Evolutionary conservation across 1,140 invertebrate species (phyloP).

Genomic region (Lordiphosa stackelbergi): DNA sequence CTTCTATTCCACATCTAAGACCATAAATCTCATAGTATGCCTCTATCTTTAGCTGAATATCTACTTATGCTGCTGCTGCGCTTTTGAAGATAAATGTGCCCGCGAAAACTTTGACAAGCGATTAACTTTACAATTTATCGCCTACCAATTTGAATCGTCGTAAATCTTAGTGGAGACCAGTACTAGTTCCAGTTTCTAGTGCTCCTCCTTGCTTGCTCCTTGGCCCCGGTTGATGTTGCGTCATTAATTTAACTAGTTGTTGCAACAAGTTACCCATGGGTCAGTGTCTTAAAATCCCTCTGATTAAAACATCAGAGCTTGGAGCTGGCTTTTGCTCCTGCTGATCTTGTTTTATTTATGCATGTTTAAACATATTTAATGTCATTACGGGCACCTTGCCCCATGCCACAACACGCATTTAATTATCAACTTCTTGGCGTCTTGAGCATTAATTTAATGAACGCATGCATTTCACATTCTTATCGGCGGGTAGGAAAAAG

Average conservation of each 20-base stretch:
- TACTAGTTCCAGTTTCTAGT: constrained; percentile 6
- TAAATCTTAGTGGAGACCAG: constrained; percentile 47
- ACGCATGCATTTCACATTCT: constrained; percentile 65
- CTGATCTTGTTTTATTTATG: constrained; percentile 58
- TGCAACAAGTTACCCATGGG: constrained; percentile 57
- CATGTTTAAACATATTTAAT: constrained; percentile 76
- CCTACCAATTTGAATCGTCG: constrained; percentile 58
- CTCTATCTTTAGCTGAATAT: constrained; percentile 35
- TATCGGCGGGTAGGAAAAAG: constrained; percentile 37
- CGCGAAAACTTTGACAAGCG: constrained; percentile 72
- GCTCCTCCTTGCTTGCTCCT: background rate
- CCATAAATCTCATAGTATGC: constrained; percentile 25
- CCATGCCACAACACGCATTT: constrained; percentile 55
- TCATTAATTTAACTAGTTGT: constrained; percentile 74
- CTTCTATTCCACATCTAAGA: background rate
- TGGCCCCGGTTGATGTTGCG: constrained; percentile 49
- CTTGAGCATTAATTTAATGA: constrained; percentile 70
- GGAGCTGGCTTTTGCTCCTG: constrained; percentile 3
- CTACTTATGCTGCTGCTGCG: constrained; percentile 13
- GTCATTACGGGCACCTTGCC: constrained; percentile 61
- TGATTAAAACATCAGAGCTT: constrained; percentile 66
- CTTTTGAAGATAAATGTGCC: constrained; percentile 59
- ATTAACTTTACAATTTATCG: constrained; percentile 74
- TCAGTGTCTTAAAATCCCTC: constrained; percentile 52
- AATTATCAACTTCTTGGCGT: constrained; percentile 56